Percentiles rank a stretch among this genome's conserved stretches.
These are phyloP conservation scores for Rallus crepitans DNA, from an alignment of 2,797 vertebrate species.

Conservation along the genomic window DNA sequence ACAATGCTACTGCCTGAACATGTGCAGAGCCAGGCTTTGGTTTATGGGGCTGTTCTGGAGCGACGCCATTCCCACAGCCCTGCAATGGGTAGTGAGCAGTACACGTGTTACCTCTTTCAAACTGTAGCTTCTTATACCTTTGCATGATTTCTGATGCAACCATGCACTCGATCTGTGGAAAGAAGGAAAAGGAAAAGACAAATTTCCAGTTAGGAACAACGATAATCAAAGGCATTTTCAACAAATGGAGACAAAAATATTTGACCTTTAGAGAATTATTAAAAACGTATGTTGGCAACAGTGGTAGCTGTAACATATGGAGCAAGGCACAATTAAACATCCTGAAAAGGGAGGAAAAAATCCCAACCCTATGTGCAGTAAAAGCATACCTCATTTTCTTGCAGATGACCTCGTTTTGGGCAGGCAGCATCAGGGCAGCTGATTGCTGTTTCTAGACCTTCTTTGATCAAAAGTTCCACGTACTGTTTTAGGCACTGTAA, in stretches of 20 bases:
- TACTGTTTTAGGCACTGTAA: slow-evolving; percentile 98
- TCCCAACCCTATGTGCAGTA: neutral
- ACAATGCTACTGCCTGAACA: neutral
- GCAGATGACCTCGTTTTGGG: slow-evolving; percentile 93
- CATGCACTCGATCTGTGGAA: slow-evolving; percentile 94
- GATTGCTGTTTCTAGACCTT: slow-evolving; percentile 96
- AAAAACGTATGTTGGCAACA: neutral
- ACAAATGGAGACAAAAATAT: neutral
- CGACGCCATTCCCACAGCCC: neutral
- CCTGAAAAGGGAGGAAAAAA: neutral
- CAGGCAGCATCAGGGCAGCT: slow-evolving; percentile 97
- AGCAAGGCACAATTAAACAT: neutral
- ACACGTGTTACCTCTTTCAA: slow-evolving; percentile 90
- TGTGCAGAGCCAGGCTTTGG: neutral
- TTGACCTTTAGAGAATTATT: neutral
- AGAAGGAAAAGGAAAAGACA: neutral
- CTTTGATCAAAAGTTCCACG: slow-evolving; percentile 97
- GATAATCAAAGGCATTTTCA: neutral
- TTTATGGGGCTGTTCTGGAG: neutral
- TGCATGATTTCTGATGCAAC: slow-evolving; percentile 97
- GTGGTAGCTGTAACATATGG: neutral
- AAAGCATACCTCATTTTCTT: slow-evolving; percentile 91
- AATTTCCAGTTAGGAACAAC: neutral
- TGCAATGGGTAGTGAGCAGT: neutral
- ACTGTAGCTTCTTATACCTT: slow-evolving; percentile 95